Evolutionary conservation across 2,888 invertebrate species (phyloP), one percentile per base, ranked within the genome.

Genomic region (Heteromurus nitidus): DNA sequence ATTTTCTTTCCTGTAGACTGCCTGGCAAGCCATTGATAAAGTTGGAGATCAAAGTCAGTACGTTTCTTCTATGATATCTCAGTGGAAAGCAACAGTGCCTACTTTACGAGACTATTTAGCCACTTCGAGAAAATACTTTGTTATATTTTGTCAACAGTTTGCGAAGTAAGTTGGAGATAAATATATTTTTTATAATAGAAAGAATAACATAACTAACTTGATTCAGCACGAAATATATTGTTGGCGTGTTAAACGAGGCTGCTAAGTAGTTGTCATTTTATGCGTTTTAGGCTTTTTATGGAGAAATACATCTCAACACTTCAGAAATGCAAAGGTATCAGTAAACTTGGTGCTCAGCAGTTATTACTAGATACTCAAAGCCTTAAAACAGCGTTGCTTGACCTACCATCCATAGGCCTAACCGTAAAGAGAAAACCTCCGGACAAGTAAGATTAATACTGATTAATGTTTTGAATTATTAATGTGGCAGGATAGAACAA

Each of bases 11-110:
- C n/a, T n/a, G n/a, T n/a, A 94, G 92, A 94, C 96, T 86, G 94
- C 95, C 74, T 99, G 99, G 99, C 93, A 95, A 85, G 93, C 94
- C 73, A 93, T 98, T 74, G 96, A 96, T 89, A 93, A 94, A 36
- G 99, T 99, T 0, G 99, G 99, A 16, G 99, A 99, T 89, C 98
- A 99, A 90, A 98, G 97, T 89, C 92, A 95, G 0, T 99, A 99
- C 89, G 95, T 99, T 16, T 95, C 96, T 0, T 94, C 95, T 1
- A 95, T 99, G 58, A 93, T 95, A 0, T 92, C 93, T 86, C 95
- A 97, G 88, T 91, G 99, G 20, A 94, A 95, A 88, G 94, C 94
- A 87, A 93, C 94, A 0, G 93, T 98, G 20, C 98, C 99, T 0
- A 91, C 93, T n/a, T 92, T 98, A 1, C 90, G 99, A 69, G 97